A percentile compares a stretch with the other conserved stretches of the same genome.
Evolutionary conservation across 37 sponge, comb jelly and placozoan genomes (phyloP).

Genomic region (Cladorhizidae sp.): DNA sequence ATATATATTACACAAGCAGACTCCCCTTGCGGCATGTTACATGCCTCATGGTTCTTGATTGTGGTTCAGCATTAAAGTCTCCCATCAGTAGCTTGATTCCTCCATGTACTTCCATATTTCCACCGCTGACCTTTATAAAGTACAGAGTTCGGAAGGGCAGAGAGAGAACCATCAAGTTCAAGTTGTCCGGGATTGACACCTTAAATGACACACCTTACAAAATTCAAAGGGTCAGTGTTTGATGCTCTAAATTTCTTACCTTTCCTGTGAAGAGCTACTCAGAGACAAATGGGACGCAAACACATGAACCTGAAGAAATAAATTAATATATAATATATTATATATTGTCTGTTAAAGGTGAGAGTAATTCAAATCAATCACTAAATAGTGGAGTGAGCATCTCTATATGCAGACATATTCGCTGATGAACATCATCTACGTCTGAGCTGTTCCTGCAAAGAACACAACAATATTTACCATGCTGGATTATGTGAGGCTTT

Average conservation of each 20-base stretch:
- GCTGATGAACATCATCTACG: slow-evolving; percentile 71
- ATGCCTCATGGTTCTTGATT: slow-evolving; percentile 52
- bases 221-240: too few relatives aligned
- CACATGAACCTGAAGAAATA: slow-evolving; percentile 69
- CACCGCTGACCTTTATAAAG: neutral
- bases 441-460: slow-evolving; percentile 52
- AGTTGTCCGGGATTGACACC: too few relatives aligned
- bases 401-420: slow-evolving; percentile 76
- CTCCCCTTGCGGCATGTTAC: neutral
- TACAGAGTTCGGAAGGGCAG: too few relatives aligned
- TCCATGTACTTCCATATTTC: slow-evolving; percentile 19
- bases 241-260: slow-evolving; percentile 13
- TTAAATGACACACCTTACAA: too few relatives aligned
- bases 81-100: slow-evolving; percentile 72
- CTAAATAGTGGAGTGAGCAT: slow-evolving; percentile 44
- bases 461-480: neutral
- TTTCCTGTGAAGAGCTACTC: slow-evolving; percentile 41
- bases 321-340: neutral
- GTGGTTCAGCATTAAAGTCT: slow-evolving; percentile 77
- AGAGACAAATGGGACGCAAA: slow-evolving; percentile 85
- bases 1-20: neutral
- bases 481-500: too few relatives aligned
- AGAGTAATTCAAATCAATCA: neutral
- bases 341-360: neutral
- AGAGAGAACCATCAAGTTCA: too few relatives aligned